A percentile compares a stretch with the other conserved stretches of the same genome.
Conservation (phyloP, 2,797 vertebrate species). For the Gadopsis marmoratus region DNA sequence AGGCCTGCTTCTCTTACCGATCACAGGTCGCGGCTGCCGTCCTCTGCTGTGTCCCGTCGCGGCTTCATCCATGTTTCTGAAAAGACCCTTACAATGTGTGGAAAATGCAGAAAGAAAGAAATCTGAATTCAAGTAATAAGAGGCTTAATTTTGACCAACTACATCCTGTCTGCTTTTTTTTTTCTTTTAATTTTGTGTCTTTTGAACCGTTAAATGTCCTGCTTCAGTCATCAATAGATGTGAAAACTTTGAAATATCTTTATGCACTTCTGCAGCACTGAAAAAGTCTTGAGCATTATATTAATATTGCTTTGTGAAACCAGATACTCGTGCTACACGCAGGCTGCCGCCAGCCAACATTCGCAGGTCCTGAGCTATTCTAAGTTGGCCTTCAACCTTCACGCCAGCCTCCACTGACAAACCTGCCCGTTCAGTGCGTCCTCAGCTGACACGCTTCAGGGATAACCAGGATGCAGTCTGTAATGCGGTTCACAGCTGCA, state of each 20-base stretch:
- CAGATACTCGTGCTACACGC: neutral
- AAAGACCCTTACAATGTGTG: neutral
- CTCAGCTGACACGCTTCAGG: neutral
- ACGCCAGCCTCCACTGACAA: conserved; percentile 16
- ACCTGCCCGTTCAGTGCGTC: conserved; percentile 1
- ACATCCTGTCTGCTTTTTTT: neutral
- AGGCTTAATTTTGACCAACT: neutral
- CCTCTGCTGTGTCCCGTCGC: conserved; percentile 8
- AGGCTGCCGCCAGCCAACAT: neutral
- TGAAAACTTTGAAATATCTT: neutral
- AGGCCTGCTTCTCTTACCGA: conserved; percentile 15
- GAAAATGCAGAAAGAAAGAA: neutral
- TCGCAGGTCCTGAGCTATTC: conserved; percentile 26
- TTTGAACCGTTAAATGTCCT: too few relatives aligned
- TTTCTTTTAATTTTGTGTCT: too few relatives aligned
- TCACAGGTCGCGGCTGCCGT: conserved; percentile 15
- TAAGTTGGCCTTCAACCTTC: conserved; percentile 4
- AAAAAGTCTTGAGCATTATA: neutral
- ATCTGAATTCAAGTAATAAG: neutral
- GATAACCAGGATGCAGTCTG: fast-evolving
- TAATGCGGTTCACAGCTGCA: neutral
- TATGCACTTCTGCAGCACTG: neutral
- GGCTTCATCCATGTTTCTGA: neutral
- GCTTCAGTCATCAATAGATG: neutral
- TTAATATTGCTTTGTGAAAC: conserved; percentile 11